These are phyloP conservation scores for Stratiomys singularior DNA, from an alignment of 2,888 invertebrate species.

Conservation along the genomic window DNA sequence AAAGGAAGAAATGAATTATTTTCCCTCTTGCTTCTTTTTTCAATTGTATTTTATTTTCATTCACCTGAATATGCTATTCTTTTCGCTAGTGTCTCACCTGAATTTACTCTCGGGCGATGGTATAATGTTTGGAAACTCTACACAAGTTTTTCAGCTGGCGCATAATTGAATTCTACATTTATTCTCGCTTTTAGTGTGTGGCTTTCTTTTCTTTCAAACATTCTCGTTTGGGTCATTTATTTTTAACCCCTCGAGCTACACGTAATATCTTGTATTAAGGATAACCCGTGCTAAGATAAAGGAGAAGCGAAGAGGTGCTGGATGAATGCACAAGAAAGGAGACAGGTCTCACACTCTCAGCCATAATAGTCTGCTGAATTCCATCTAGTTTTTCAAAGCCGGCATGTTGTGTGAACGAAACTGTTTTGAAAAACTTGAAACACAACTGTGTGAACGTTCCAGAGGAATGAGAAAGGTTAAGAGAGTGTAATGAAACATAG, in stretches of 20 bases:
- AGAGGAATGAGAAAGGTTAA: background rate
- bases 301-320: background rate
- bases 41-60: background rate
- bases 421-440: background rate
- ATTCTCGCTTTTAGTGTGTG: background rate
- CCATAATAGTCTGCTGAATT: background rate
- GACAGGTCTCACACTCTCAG: background rate
- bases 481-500: too few relatives aligned
- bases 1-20: background rate
- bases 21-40: background rate
- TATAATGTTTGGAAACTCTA: background rate
- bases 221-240: slow-evolving; percentile 33
- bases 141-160: slow-evolving; percentile 15
- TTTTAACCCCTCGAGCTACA: slow-evolving; percentile 29
- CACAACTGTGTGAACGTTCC: background rate
- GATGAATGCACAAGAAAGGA: background rate
- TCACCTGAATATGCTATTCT: slow-evolving; percentile 1
- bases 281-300: background rate
- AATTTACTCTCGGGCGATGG: too few relatives aligned
- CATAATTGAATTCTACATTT: slow-evolving; percentile 42
- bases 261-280: background rate
- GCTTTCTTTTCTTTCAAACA: background rate
- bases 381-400: background rate
- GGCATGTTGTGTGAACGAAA: background rate
- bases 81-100: background rate